Evolutionary conservation across 2,113 vertebrate species (phyloP).

Genomic region (Halcyon senegalensis): DNA sequence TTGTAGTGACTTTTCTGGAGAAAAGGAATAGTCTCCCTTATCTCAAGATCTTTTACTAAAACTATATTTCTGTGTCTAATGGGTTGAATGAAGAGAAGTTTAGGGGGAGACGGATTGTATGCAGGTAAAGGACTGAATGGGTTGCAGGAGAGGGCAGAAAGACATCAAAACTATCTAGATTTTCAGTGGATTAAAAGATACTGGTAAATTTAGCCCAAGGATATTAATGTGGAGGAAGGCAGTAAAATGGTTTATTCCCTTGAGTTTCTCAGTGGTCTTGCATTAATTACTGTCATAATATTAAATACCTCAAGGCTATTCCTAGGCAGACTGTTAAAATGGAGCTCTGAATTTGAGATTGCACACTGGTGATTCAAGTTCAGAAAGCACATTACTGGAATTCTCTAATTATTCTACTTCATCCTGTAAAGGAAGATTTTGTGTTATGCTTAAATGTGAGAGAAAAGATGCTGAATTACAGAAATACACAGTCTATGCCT

Average conservation of each 20-base stretch:
- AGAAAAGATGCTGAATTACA: not conserved
- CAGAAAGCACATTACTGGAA: not conserved
- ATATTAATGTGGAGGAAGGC: not conserved
- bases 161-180: not conserved
- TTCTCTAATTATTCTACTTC: not conserved
- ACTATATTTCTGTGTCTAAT: not conserved
- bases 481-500: not conserved
- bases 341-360: not conserved
- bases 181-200: not conserved
- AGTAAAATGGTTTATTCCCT: not conserved
- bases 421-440: not conserved
- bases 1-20: not conserved
- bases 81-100: not conserved
- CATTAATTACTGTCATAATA: not conserved
- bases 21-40: not conserved
- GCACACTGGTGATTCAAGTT: not conserved
- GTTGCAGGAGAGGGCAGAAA: not conserved
- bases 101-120: not conserved
- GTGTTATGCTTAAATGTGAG: not conserved
- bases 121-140: not conserved
- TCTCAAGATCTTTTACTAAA: not conserved
- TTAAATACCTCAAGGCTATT: not conserved
- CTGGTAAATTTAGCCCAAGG: not conserved
- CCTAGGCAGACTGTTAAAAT: not conserved
- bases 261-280: not conserved